A percentile compares a stretch with the other conserved stretches of the same genome.
These are phyloP conservation scores for Cliona cf. orientalis DNA, from an alignment of 37 sponge, comb jelly and placozoan genomes.

Conservation along the genomic window DNA sequence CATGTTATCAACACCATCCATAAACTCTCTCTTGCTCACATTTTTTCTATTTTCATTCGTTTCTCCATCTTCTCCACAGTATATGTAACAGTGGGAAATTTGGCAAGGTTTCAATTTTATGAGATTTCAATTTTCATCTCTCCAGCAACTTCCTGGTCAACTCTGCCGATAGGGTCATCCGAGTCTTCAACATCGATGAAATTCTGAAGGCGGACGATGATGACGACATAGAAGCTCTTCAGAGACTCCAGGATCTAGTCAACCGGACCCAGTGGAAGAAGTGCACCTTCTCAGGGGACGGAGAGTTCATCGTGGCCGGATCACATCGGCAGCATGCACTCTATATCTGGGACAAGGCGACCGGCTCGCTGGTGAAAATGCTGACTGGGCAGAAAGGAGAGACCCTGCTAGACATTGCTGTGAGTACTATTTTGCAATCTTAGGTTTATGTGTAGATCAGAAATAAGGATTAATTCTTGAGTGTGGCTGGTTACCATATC, in stretches of 20 bases:
- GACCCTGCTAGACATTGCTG: slow-evolving; percentile 89
- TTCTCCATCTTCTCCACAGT: too few species aligned
- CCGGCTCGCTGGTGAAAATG: slow-evolving; percentile 96
- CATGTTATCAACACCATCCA: background rate
- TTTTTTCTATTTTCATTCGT: too few species aligned
- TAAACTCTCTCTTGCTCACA: too few species aligned
- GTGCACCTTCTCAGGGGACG: slow-evolving; percentile 95
- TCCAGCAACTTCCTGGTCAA: slow-evolving; percentile 89
- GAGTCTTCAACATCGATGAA: slow-evolving; percentile 89
- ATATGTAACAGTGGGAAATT: too few species aligned
- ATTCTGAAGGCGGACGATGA: slow-evolving; percentile 46
- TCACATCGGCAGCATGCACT: slow-evolving; percentile 94
- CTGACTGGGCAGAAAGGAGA: slow-evolving; percentile 99
- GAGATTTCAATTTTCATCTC: background rate
- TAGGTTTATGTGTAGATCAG: too few species aligned
- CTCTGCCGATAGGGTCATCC: slow-evolving; percentile 89
- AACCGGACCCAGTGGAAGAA: slow-evolving; percentile 98
- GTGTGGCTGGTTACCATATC: too few species aligned
- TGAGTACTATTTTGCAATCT: too few species aligned
- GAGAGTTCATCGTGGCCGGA: slow-evolving; percentile 94
- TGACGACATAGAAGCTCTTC: slow-evolving; percentile 81
- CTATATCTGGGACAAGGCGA: slow-evolving; percentile 95
- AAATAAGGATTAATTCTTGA: too few species aligned
- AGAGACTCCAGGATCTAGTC: slow-evolving; percentile 95
- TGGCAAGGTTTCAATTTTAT: background rate